Conservation (phyloP, 2,797 vertebrate species). For the Ceyx erithaca region DNA sequence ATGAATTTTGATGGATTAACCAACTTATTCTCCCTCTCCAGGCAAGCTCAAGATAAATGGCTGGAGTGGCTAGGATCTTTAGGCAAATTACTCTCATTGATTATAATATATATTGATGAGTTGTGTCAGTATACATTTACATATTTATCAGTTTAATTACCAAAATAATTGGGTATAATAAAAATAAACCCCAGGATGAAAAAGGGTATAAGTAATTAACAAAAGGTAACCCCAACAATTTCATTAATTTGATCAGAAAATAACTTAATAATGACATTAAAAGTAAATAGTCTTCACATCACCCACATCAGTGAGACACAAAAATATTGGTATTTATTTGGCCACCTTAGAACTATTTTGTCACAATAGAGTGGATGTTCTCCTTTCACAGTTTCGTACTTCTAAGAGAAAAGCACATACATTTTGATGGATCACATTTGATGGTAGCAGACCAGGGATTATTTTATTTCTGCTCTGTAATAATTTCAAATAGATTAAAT, state of each 20-base stretch:
- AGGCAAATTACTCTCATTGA: conserved; percentile 86
- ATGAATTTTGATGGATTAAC: conserved; percentile 75
- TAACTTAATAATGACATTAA: not conserved
- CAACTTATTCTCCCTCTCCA: conserved; percentile 45
- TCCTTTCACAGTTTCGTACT: not conserved
- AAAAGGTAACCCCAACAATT: conserved; percentile 9
- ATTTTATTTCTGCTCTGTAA: not conserved
- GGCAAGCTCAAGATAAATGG: conserved; percentile 80
- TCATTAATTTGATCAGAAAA: conserved; percentile 16
- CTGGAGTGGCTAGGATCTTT: conserved; percentile 79
- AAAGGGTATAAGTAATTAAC: conserved; percentile 63
- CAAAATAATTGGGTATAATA: conserved; percentile 42
- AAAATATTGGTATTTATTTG: not conserved
- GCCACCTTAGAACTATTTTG: not conserved
- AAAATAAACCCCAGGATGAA: conserved; percentile 23
- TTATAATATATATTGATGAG: conserved; percentile 84
- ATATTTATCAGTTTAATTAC: conserved; percentile 79
- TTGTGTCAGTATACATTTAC: conserved; percentile 84
- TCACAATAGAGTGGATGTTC: not conserved
- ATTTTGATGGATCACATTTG: not conserved
- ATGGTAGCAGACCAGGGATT: not conserved
- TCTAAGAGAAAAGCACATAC: not conserved
- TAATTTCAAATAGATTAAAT: not conserved
- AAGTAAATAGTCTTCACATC: not conserved
- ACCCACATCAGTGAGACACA: not conserved